Base-by-base conservation (phyloP, 2,797 vertebrate species). In the Anniella stebbinsi region DNA sequence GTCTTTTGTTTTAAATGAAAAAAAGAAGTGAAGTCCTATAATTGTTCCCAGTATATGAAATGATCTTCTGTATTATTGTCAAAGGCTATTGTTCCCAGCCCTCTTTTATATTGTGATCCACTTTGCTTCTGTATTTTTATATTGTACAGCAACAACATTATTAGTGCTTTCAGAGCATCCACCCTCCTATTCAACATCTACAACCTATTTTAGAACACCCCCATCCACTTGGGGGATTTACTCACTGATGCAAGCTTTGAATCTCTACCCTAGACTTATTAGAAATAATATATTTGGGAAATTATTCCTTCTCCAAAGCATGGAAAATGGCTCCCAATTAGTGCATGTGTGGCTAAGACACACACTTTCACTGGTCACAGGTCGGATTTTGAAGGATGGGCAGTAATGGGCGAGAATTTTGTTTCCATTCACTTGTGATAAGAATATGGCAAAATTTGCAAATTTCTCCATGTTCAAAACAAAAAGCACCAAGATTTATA, bases 1-100 rank as follows among this genome's bases (percentile, higher is more conserved):
- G 38, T 81, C 10, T 80, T 69, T 70, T 89, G 1, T 57, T 92
- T 93, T 80, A 87, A 78, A 89, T 93, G 91, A 89, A 54, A 90
- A 6, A 83, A 93, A 82, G 25, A 84, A 18, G 15, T 92, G 83
- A 75, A 90, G 77, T 88, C 93, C 3, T n/a, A 0, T 88, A 88
- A 87, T 80, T 92, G n/a, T 72, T 92, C 73, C 87, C 41, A 45
- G 36, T 81, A 76, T 84, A 76, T 77, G 45, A 94, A 94, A 80
- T 88, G 63, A 88, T 54, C 33, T 91, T 41, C 88, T 3, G 73
- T 91, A 87, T 89, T 90, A 69, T 0, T 12, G 28, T 91, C 72
- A 95, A 89, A 81, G 88, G 51, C 82, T 88, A 8, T 87, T 92
- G 91, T 91, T 95, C 67, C 57, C 4, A 88, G 60, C 57, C 87